phyloP scores from a whole-genome alignment of 2,797 vertebrate genomes.

The Meda fulgida region DNA sequence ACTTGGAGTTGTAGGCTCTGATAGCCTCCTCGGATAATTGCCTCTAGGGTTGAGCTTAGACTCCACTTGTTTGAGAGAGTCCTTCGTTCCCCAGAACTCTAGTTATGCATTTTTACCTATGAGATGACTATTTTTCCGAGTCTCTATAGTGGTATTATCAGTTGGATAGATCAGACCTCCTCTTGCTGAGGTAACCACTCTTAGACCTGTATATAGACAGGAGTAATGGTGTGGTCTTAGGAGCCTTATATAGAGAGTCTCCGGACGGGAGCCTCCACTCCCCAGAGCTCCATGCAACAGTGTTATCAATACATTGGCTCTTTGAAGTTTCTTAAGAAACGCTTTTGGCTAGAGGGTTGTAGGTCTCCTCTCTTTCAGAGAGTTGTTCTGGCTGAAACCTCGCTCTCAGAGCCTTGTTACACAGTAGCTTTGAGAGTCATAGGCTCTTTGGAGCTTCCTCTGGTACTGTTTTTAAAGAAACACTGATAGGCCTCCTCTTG shows the following conservation, averaged over 20 bases:
- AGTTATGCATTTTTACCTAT: not conserved
- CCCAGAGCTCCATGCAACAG: not conserved
- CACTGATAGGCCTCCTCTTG: too few relatives aligned
- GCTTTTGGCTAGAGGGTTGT: too few relatives aligned
- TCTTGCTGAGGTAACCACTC: not conserved
- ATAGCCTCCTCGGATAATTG: not conserved
- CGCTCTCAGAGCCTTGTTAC: too few relatives aligned
- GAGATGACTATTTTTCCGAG: too few relatives aligned
- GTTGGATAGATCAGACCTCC: not conserved
- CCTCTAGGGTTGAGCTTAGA: not conserved
- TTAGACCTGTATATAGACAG: not conserved
- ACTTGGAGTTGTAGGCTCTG: not conserved
- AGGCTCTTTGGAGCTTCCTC: too few relatives aligned
- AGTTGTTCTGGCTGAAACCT: too few relatives aligned
- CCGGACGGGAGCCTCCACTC: not conserved
- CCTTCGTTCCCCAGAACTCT: not conserved
- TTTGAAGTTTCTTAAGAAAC: too few relatives aligned
- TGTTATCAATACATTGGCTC: too few relatives aligned
- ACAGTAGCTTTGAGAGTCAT: too few relatives aligned
- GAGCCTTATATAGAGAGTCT: not conserved
- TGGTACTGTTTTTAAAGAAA: too few relatives aligned
- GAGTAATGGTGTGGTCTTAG: not conserved
- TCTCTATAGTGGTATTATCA: not conserved
- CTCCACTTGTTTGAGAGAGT: too few relatives aligned
- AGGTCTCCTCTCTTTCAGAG: too few relatives aligned